Conservation (phyloP, 2,888 invertebrate genomes). For the Drosophila tripunctata region DNA sequence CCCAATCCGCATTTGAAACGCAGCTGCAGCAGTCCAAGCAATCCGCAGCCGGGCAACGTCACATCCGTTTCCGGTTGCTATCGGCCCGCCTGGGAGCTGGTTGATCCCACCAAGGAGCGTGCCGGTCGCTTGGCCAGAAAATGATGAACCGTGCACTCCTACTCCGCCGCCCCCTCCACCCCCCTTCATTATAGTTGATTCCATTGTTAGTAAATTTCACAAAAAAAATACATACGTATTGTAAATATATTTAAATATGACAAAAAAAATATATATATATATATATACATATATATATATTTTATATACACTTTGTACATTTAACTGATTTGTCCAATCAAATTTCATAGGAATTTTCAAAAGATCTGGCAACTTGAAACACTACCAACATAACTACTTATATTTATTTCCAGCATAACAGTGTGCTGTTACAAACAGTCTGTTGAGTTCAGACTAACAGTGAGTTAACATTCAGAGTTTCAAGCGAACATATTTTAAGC, state of each 20-base stretch:
- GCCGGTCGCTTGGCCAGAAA: constrained; percentile 74
- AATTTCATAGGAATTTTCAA: too few species aligned
- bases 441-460: too few species aligned
- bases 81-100: constrained; percentile 89
- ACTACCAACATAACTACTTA: too few species aligned
- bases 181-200: constrained; percentile 2
- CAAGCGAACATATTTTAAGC: too few species aligned
- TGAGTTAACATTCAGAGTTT: too few species aligned
- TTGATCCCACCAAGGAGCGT: constrained; percentile 77
- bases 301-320: constrained; percentile 2
- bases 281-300: constrained; percentile 4
- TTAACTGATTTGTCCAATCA: neutral
- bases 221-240: constrained; percentile 2
- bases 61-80: constrained; percentile 84
- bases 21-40: constrained; percentile 13
- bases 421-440: too few species aligned
- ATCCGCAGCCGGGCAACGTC: neutral
- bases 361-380: too few species aligned
- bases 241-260: constrained; percentile 8
- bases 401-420: too few species aligned
- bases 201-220: constrained; percentile 3
- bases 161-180: too few species aligned
- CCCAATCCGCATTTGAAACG: constrained; percentile 90
- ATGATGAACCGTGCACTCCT: too few species aligned
- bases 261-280: too few species aligned